Evolutionary conservation across 2,113 vertebrate genomes (phyloP), one percentile per base, ranked within the genome.

Genomic region (Globicephala melas): DNA sequence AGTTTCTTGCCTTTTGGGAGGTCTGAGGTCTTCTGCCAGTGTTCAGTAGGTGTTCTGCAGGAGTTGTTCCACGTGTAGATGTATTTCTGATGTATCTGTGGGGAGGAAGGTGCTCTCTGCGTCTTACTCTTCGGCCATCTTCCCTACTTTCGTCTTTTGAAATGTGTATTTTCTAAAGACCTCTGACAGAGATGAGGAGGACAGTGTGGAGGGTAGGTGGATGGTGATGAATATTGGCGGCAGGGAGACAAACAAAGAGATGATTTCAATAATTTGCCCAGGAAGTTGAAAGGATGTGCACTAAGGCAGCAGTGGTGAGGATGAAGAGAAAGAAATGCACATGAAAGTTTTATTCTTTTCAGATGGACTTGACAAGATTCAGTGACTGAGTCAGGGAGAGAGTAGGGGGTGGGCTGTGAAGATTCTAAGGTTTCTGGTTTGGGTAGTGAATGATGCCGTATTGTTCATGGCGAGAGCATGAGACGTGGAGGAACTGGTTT

Each of bases 371-470:
- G 60, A n/a, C 50, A 65, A 25, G 31, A 62, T 71, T 71, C 31
- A n/a, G 14, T 55, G 90, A 68, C 13, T 23, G 41, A 71, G 2
- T 31, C 3, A 21, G 18, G 33, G 36, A 91, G 36, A 53, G 60
- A 50, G 13, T 23, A 26, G 11, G 3, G 26, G 4, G 36, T 13
- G 3, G 13, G 6, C 18, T 50, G 0, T 50, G 38, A 33, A 20
- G 63, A 36, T 3, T 3, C 3, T 28, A 26, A 13, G 2, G 7
- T 36, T 89, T 97, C 87, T 97, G 53, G 3, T 6, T 68, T 76
- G 10, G 28, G 38, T 63, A 47, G 58, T 68, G 5, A 41, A 60
- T 53, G 23, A 60, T 15, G n/a, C 76, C 11, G 21, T 85, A 26
- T 47, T 44, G 20, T 36, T 88, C 28, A 25, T 18, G 20, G 58